phyloP scores from a whole-genome alignment of 1,140 invertebrate genomes.

The Drepana arcuata region DNA sequence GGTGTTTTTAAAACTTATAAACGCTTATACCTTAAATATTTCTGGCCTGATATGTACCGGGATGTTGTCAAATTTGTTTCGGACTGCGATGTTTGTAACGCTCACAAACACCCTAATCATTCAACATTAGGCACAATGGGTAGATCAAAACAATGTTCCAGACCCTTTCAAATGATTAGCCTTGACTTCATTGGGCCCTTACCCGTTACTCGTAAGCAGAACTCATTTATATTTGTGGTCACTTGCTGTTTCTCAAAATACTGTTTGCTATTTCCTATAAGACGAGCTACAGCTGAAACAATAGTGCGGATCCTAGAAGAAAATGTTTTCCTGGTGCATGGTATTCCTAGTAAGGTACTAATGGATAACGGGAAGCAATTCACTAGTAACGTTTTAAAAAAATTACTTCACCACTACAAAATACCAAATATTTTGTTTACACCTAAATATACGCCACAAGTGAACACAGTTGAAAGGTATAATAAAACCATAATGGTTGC shows the following conservation, averaged over 20 bases:
- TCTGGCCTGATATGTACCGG: not conserved
- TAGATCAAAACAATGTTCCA: not conserved
- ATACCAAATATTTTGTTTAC: conserved; percentile 9
- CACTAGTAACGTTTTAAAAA: not conserved
- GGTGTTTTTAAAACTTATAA: not conserved
- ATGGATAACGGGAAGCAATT: not conserved
- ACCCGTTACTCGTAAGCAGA: not conserved
- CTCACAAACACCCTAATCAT: not conserved
- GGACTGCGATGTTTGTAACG: not conserved
- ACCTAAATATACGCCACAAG: conserved; percentile 47
- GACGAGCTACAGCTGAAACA: not conserved
- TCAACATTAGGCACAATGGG: not conserved
- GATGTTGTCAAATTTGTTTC: not conserved
- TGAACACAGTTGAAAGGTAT: conserved; percentile 45
- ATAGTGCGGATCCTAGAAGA: not conserved
- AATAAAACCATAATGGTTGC: conserved; percentile 29
- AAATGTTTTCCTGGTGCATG: not conserved
- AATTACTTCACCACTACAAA: not conserved
- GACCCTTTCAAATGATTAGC: not conserved
- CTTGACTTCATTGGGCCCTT: not conserved
- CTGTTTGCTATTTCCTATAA: not conserved
- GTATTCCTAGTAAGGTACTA: not conserved
- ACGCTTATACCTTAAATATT: not conserved
- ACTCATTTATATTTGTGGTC: not conserved
- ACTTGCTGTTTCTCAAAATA: conserved; percentile 1